Evolutionary conservation across 2,113 vertebrate species (phyloP).

Genomic region (Cynocephalus volans): DNA sequence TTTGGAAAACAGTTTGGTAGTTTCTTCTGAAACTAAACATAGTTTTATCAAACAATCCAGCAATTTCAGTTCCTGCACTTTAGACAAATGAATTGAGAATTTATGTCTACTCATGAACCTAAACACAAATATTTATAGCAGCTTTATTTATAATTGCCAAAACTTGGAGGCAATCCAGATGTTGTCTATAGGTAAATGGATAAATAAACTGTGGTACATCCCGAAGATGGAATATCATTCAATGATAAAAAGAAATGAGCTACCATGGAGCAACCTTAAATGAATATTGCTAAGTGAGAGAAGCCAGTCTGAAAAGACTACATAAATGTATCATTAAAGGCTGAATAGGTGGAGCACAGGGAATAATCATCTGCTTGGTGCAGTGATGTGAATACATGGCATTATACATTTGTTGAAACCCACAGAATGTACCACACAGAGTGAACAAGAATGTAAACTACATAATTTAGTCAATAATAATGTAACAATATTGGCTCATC

Average conservation of each 20-base stretch:
- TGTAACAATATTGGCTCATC: not conserved
- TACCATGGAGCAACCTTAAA: not conserved
- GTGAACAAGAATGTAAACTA: not conserved
- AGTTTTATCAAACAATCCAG: not conserved
- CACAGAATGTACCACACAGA: not conserved
- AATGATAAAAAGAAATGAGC: not conserved
- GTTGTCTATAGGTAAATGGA: not conserved
- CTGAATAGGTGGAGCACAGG: not conserved
- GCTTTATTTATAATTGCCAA: not conserved
- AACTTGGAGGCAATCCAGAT: not conserved
- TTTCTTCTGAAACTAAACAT: not conserved
- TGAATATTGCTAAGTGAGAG: conserved; percentile 6
- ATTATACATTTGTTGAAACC: not conserved
- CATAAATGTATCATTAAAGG: not conserved
- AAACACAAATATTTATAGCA: not conserved
- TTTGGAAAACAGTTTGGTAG: not conserved
- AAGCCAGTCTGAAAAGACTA: not conserved
- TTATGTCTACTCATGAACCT: not conserved
- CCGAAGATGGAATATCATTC: not conserved
- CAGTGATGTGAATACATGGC: not conserved
- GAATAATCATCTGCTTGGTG: not conserved
- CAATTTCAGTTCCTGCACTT: not conserved
- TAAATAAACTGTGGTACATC: not conserved
- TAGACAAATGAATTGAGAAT: not conserved
- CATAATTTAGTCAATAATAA: not conserved